Evolutionary conservation across 2,888 invertebrate genomes (phyloP), one percentile per base, ranked within the genome.

Genomic region (Melolontha melolontha): DNA sequence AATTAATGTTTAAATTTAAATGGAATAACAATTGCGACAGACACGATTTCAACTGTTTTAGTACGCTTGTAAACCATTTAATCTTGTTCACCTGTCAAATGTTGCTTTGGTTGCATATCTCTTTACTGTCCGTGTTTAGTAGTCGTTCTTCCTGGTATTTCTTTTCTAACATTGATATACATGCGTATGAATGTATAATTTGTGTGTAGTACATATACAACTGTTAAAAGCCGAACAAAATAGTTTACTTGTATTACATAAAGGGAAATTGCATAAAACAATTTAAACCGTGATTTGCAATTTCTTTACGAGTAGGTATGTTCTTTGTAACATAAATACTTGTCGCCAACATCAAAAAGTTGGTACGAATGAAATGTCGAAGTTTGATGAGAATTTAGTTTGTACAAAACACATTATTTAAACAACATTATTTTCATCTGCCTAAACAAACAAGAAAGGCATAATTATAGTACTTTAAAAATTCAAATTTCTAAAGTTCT

Each of bases 11-110:
- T 62, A 62, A 34, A 62, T 47, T 62, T 62, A 62, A 62, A 62
- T 62, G 47, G 59, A 62, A 62, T 62, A 62, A 62, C 59, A 62
- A 62, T 62, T 62, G 59, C 59, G 59, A 47, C 59, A 62, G 44
- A 62, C 59, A 42, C 47, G 59, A 47, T 62, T 62, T 42, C 47
- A 57, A 57, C 57, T 34, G 57, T 57, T 57, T 57, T 57, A 62
- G 34, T 62, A 34, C 34, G 44, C 34, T 16, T 47, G 16, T 47
- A 62, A n/a, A 14, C 12, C 47, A 47, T 62, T 62, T 62, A 62
- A 62, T 62, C 59, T 62, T 62, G 47, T 62, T 62, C 59, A 62
- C 59, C 47, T 62, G 59, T 62, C 59, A 47, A 34, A 10, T 17
- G 34, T 27, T 62, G 16, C 59, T 34, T 47, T 47, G 47, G 44